Percentiles rank a stretch among this genome's conserved stretches.
Evolutionary conservation across 2,888 invertebrate genomes (phyloP).

Genomic region (Bombylius discolor): DNA sequence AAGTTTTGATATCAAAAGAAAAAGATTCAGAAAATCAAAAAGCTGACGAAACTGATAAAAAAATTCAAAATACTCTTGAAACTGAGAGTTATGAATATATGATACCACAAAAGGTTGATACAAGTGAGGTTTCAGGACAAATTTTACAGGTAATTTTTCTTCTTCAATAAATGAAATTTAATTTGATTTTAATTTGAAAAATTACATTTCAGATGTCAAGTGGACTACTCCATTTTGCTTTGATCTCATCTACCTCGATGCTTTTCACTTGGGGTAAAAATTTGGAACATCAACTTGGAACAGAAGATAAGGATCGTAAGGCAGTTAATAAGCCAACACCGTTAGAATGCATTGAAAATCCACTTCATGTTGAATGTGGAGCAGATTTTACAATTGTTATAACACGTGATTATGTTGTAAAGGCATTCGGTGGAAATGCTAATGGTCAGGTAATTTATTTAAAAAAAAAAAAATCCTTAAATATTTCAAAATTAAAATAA

Average conservation of each 20-base stretch:
- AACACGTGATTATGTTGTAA: constrained; percentile 31
- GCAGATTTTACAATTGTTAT: constrained; percentile 37
- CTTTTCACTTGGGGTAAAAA: constrained; percentile 80
- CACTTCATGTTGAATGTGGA: constrained; percentile 35
- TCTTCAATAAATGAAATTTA: background rate
- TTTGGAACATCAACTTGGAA: constrained; percentile 77
- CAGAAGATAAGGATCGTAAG: constrained; percentile 33
- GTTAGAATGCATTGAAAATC: constrained; percentile 30
- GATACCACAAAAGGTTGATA: constrained; percentile 48
- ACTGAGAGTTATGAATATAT: constrained; percentile 39
- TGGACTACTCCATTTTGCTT: constrained; percentile 72
- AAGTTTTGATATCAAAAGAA: no score
- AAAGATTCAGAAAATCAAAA: background rate
- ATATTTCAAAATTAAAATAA: background rate
- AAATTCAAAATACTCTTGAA: background rate
- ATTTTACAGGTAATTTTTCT: constrained; percentile 44
- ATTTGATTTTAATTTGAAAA: background rate
- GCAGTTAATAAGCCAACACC: constrained; percentile 29
- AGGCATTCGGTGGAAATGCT: constrained; percentile 36
- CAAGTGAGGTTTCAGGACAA: constrained; percentile 45
- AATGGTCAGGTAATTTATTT: constrained; percentile 27
- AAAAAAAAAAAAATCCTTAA: background rate
- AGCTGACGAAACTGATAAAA: background rate
- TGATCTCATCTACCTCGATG: constrained; percentile 55
- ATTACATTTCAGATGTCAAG: constrained; percentile 40